These are phyloP conservation scores for Phalacrocorax aristotelis DNA, from an alignment of 2,113 vertebrate genomes.

Conservation along the genomic window DNA sequence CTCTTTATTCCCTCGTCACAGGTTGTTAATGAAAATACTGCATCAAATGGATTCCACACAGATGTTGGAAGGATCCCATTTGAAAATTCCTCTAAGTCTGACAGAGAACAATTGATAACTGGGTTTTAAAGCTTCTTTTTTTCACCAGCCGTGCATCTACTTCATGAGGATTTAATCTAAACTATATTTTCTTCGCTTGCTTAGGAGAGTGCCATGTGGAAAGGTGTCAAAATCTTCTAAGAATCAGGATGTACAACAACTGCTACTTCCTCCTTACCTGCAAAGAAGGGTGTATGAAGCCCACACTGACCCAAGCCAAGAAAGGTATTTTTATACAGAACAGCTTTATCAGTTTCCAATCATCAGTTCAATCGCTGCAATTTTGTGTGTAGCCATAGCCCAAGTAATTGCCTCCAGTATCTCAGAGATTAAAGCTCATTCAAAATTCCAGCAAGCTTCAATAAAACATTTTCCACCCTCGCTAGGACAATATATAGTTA, in stretches of 20 bases:
- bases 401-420: background rate
- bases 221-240: background rate
- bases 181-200: background rate
- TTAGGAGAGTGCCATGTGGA: background rate
- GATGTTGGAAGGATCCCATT: conserved; percentile 9
- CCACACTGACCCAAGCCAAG: background rate
- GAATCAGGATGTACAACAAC: background rate
- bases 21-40: conserved; percentile 68
- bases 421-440: conserved; percentile 47
- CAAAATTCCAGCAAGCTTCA: conserved; percentile 27
- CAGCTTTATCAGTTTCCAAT: conserved; percentile 14
- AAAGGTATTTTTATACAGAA: background rate
- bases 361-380: background rate
- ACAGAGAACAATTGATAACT: background rate
- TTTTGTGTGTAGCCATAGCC: background rate
- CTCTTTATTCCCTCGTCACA: conserved; percentile 66
- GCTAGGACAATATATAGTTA: background rate
- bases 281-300: background rate
- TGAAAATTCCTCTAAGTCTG: background rate
- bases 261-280: background rate
- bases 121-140: conserved; percentile 2
- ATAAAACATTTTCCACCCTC: background rate
- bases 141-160: background rate
- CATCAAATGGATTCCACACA: conserved; percentile 56
- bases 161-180: background rate